Conservation (phyloP, 2,888 invertebrate species). For the Chesias legatella region DNA sequence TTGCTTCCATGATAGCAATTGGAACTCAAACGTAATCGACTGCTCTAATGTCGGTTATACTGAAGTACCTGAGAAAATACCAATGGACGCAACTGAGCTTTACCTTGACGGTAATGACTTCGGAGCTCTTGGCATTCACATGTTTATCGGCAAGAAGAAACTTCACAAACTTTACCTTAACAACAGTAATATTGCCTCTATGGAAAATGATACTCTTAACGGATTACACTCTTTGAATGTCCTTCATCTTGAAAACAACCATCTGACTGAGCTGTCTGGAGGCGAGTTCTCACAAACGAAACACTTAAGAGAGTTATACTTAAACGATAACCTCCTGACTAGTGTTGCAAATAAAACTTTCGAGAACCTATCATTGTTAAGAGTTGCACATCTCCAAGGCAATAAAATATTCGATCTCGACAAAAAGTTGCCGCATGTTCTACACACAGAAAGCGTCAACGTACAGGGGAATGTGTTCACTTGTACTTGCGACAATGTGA, state of each 20-base stretch:
- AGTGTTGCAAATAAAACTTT: constrained; percentile 88
- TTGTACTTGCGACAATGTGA: constrained; percentile 86
- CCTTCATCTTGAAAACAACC: constrained; percentile 88
- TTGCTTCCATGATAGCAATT: constrained; percentile 91
- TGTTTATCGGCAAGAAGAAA: constrained; percentile 92
- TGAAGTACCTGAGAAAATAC: constrained; percentile 87
- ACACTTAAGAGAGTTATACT: constrained; percentile 87
- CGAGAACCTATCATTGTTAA: constrained; percentile 84
- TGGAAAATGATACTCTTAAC: constrained; percentile 90
- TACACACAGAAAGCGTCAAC: constrained; percentile 82
- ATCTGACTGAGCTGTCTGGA: constrained; percentile 84
- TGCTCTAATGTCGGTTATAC: constrained; percentile 88
- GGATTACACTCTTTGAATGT: constrained; percentile 86
- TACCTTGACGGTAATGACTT: constrained; percentile 91
- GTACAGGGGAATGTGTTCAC: constrained; percentile 89
- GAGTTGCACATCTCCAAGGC: constrained; percentile 86
- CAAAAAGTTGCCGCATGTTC: constrained; percentile 81
- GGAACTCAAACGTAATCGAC: constrained; percentile 91
- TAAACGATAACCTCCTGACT: constrained; percentile 88
- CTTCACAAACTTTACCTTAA: constrained; percentile 88
- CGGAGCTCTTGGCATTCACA: constrained; percentile 86
- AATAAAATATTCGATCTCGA: constrained; percentile 87
- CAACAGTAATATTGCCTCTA: constrained; percentile 85
- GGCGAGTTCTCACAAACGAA: constrained; percentile 90
- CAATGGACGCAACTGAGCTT: constrained; percentile 93